These are phyloP conservation scores for Embidobia sp. DNA, from an alignment of 2,888 invertebrate genomes.

Conservation along the genomic window DNA sequence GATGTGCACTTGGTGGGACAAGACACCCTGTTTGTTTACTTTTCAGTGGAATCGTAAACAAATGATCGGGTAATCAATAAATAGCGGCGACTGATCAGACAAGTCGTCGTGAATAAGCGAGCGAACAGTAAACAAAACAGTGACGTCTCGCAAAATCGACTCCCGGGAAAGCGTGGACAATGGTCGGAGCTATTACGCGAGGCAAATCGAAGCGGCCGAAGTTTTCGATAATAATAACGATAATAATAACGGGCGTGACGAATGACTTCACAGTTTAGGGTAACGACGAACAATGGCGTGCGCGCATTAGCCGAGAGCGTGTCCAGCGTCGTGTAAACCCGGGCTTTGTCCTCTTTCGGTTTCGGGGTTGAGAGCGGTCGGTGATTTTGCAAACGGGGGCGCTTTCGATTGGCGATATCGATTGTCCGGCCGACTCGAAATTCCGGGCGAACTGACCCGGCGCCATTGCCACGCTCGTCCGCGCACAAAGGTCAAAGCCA, in stretches of 20 bases:
- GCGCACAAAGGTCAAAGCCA: conserved; percentile 71
- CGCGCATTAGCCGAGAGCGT: conserved; percentile 41
- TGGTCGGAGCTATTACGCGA: conserved; percentile 12
- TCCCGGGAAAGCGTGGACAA: conserved; percentile 23
- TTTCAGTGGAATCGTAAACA: too few relatives aligned
- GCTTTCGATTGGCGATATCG: conserved; percentile 57
- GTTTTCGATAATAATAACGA: conserved; percentile 56
- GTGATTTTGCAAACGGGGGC: conserved; percentile 44
- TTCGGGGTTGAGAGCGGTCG: conserved; percentile 28
- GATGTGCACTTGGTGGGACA: too few relatives aligned
- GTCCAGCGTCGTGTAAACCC: conserved; percentile 54
- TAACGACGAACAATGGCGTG: conserved; percentile 38
- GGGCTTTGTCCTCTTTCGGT: conserved; percentile 45
- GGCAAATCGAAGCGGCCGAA: conserved; percentile 34
- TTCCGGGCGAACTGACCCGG: conserved; percentile 40
- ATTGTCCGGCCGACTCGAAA: conserved; percentile 56
- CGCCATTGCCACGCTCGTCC: conserved; percentile 51
- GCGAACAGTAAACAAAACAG: conserved; percentile 8
- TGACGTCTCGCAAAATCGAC: conserved; percentile 3
- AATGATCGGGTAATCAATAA: too few relatives aligned
- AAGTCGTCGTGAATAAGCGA: too few relatives aligned
- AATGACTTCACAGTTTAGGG: conserved; percentile 58
- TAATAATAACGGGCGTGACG: conserved; percentile 52
- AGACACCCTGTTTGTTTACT: too few relatives aligned
- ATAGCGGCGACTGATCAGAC: too few relatives aligned